Evolutionary conservation across 1,140 invertebrate genomes (phyloP).

Genomic region (Hycleus cichorii): DNA sequence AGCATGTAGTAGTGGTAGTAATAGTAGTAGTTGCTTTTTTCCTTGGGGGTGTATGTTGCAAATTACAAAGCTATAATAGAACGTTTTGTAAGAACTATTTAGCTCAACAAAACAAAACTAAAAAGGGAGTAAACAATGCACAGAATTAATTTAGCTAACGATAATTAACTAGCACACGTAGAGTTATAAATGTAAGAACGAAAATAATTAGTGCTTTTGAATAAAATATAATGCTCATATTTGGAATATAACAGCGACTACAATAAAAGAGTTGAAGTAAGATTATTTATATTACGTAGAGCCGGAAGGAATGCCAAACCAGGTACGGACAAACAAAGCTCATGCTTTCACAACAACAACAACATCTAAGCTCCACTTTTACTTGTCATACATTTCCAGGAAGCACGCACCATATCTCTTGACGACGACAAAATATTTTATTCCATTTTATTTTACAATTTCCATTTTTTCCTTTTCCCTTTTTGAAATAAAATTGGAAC

Average conservation of each 20-base stretch:
- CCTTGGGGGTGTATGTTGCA: background rate
- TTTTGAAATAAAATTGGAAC: no score
- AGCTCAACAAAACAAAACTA: background rate
- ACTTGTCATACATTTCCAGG: background rate
- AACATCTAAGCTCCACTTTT: no score
- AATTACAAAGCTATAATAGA: no score
- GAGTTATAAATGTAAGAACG: constrained; percentile 7
- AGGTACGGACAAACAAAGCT: constrained; percentile 14
- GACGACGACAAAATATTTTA: no score
- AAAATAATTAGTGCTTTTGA: constrained; percentile 19
- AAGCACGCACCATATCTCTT: constrained; percentile 2
- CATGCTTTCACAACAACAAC: background rate
- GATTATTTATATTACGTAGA: constrained; percentile 22
- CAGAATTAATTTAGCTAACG: constrained; percentile 14
- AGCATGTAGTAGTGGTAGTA: no score
- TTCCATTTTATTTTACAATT: no score
- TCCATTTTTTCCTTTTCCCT: no score
- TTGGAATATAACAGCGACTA: constrained; percentile 17
- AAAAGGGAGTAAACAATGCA: constrained; percentile 9
- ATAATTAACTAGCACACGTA: constrained; percentile 13
- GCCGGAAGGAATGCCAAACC: constrained; percentile 18
- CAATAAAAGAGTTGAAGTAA: constrained; percentile 22
- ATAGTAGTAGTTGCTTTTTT: background rate
- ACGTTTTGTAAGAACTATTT: background rate
- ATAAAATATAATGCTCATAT: constrained; percentile 19